Base-by-base conservation (phyloP, 2,888 invertebrate species). In the Parapristionchus giblindavisi region DNA sequence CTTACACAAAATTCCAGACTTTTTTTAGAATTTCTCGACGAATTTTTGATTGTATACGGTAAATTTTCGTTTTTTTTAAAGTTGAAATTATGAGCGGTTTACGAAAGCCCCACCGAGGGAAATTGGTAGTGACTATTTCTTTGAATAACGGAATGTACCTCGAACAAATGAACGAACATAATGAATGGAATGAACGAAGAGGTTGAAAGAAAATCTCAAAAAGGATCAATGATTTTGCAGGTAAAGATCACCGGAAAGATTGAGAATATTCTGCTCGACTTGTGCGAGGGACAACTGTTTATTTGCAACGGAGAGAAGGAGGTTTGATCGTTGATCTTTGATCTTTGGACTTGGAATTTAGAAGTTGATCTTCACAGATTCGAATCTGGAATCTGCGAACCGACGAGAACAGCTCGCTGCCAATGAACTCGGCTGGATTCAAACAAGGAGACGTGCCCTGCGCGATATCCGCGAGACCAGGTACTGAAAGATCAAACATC, bases 201-300 rank as follows among this genome's bases (percentile, higher is more conserved):
- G 24, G 24, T 29, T 24, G 29, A 21, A 36, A 6, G 36, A 17
- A 3, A 29, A 56, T 6, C 27, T 14, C 4, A 21, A 8, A 3
- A 24, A 6, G 36, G 27, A 29, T 38, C 27, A 65, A 21, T 24
- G 24, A 8, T 63, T 14, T 65, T 84, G 3, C 81, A 92, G 91
- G 93, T 94, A 1, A 94, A 94, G 90, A 89, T 95, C 77, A 93
- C 93, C 87, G 93, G 93, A 0, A 91, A 87, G 63, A 77, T 80
- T 14, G 83, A 84, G 11, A 79, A 75, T 61, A 86, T 84, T 54
- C 70, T 52, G 32, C 63, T 81, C 52, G 70, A 78, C 17, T 65
- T 81, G 51, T 71, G 72, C 48, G 81, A 82, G 21, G 75, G 36
- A 48, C 77, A 29, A 78, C 80, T 40, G 77, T 77, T 48, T 74